Evolutionary conservation across 2,113 vertebrate genomes (phyloP), one percentile per base, ranked within the genome.

Genomic region (Equus quagga): DNA sequence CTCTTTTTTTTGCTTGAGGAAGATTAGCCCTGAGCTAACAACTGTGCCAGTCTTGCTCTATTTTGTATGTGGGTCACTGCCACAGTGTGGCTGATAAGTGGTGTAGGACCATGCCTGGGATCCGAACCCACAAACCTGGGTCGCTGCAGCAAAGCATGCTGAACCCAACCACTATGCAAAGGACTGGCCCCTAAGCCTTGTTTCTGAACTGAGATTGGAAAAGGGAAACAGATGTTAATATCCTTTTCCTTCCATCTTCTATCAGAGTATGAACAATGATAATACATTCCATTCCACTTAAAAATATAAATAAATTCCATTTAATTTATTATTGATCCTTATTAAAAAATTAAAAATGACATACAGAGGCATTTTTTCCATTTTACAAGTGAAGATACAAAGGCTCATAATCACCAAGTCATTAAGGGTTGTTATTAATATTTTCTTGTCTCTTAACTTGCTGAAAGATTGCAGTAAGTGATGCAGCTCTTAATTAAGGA

Each of bases 121-220:
- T 41, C 36, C 36, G 36, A 41, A 41, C 36, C 36, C 36, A 41
- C 36, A 41, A 41, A 41, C 36, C 36, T 41, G 36, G 36, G 36
- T 41, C 36, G 36, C 36, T 41, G 36, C 36, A 41, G 36, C 36
- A 41, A 41, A 41, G 36, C 36, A 41, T 41, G 36, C 36, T 3
- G 36, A 41, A 41, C 36, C 36, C 36, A 41, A 41, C 36, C 36
- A 41, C 36, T 41, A 41, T 41, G 36, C 36, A 41, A 41, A 41
- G 36, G 36, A 41, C 36, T 41, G 36, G 36, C 36, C 36, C 36
- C 36, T 72, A 69, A 69, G 24, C 9, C 14, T 91, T 54, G 11
- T 49, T 95, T 84, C 69, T 46, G 36, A 91, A 64, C 13, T 80
- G 46, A 88, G 33, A 91, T 17, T 78, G 6, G 49, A 93, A 96